phyloP scores from a whole-genome alignment of 2,797 vertebrate genomes.

The Geotrypetes seraphini region DNA sequence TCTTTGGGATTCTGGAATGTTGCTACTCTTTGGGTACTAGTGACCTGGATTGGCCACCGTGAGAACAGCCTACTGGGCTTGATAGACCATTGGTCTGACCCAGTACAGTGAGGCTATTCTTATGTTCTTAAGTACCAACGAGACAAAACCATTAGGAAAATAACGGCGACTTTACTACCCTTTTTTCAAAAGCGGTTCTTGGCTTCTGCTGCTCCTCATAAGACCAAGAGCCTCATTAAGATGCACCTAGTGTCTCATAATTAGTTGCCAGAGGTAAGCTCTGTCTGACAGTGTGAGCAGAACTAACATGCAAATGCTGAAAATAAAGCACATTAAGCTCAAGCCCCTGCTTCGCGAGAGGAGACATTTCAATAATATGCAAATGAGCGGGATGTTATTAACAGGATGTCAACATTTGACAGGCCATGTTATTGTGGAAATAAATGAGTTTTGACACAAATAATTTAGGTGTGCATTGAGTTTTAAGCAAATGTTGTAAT shows the following conservation, averaged over 20 bases:
- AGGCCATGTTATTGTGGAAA: constrained; percentile 68
- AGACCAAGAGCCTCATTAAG: constrained; percentile 53
- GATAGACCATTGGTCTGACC: too few species aligned
- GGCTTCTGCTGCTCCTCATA: too few species aligned
- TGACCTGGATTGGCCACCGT: too few species aligned
- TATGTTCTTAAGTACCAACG: too few species aligned
- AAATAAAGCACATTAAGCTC: constrained; percentile 35
- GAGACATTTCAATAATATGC: constrained; percentile 72
- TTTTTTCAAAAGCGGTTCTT: too few species aligned
- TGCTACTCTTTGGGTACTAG: too few species aligned
- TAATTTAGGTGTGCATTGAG: constrained; percentile 72
- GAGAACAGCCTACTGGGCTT: too few species aligned
- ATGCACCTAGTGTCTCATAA: constrained; percentile 60
- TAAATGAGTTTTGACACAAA: constrained; percentile 78
- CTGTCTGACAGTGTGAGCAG: constrained; percentile 50
- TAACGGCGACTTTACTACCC: too few species aligned
- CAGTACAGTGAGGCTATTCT: too few species aligned
- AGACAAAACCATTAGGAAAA: too few species aligned
- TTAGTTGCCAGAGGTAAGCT: constrained; percentile 70
- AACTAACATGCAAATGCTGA: constrained; percentile 50
- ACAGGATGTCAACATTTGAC: constrained; percentile 68
- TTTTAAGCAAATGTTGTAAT: constrained; percentile 62
- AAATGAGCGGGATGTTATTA: constrained; percentile 67
- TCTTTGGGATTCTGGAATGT: too few species aligned
- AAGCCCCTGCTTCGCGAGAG: constrained; percentile 52